These are phyloP conservation scores for Myopa tessellatipennis DNA, from an alignment of 2,888 invertebrate genomes.

Conservation along the genomic window DNA sequence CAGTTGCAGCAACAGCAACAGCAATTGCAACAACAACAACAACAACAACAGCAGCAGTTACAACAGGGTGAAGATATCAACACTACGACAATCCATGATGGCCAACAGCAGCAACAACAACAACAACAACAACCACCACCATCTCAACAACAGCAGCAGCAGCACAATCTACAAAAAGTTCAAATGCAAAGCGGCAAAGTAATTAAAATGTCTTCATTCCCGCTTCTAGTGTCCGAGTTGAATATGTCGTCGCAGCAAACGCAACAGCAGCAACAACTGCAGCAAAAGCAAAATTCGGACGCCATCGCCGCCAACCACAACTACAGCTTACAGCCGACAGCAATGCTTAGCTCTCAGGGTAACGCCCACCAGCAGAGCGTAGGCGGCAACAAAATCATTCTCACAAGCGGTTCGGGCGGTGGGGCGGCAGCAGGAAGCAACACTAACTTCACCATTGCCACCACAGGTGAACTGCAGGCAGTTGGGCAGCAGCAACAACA, in stretches of 20 bases:
- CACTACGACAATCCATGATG: slow-evolving; percentile 49
- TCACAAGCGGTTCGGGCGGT: slow-evolving; percentile 56
- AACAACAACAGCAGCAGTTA: slow-evolving; percentile 54
- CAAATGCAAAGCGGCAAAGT: slow-evolving; percentile 61
- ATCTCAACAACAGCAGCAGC: slow-evolving; percentile 50
- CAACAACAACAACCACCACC: slow-evolving; percentile 47
- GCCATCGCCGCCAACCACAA: slow-evolving; percentile 67
- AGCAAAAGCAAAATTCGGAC: slow-evolving; percentile 54
- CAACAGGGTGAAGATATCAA: slow-evolving; percentile 59
- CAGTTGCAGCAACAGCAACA: slow-evolving; percentile 53
- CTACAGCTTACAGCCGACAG: slow-evolving; percentile 66
- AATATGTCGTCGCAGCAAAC: slow-evolving; percentile 55
- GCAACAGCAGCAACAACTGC: slow-evolving; percentile 54
- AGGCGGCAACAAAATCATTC: slow-evolving; percentile 61
- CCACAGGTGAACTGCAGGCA: slow-evolving; percentile 58
- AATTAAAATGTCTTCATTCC: slow-evolving; percentile 65
- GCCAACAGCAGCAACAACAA: slow-evolving; percentile 52
- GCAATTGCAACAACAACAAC: slow-evolving; percentile 54
- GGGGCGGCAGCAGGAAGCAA: slow-evolving; percentile 43
- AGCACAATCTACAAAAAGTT: slow-evolving; percentile 56
- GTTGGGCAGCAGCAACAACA: slow-evolving; percentile 51
- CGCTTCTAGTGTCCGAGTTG: slow-evolving; percentile 64
- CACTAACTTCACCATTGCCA: slow-evolving; percentile 63
- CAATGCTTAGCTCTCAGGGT: slow-evolving; percentile 63
- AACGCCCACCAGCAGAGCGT: slow-evolving; percentile 49